Evolutionary conservation across 2,888 invertebrate genomes (phyloP).

Genomic region (Petrolisthes manimaculis): DNA sequence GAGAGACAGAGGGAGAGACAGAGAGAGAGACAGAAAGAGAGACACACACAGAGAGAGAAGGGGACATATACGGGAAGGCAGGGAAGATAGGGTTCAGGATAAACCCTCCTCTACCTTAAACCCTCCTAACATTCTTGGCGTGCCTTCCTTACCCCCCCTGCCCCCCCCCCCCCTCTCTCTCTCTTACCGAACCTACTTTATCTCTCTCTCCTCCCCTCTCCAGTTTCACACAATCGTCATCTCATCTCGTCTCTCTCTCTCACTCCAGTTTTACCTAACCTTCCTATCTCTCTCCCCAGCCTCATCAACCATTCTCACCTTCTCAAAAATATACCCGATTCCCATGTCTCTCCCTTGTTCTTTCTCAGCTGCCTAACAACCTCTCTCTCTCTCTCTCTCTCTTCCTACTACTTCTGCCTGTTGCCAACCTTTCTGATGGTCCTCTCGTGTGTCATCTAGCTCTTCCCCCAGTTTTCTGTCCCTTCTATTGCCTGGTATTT

Average conservation of each 20-base stretch:
- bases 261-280: not conserved
- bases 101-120: not conserved
- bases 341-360: too few relatives aligned
- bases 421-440: too few relatives aligned
- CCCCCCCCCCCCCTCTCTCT: not conserved
- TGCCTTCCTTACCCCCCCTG: not conserved
- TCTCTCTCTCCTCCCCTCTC: slow-evolving; percentile 19
- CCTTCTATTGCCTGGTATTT: too few relatives aligned
- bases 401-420: too few relatives aligned
- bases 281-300: not conserved
- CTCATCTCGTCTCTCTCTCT: not conserved
- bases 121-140: not conserved
- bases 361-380: too few relatives aligned
- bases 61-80: not conserved
- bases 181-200: not conserved
- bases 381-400: too few relatives aligned
- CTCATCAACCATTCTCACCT: not conserved
- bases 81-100: not conserved
- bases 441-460: too few relatives aligned
- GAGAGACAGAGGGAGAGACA: not conserved
- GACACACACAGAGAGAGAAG: not conserved
- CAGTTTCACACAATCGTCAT: too few relatives aligned
- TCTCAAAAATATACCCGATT: not conserved
- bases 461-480: too few relatives aligned
- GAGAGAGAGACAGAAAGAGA: too few relatives aligned